These are phyloP conservation scores for Meriones unguiculatus DNA, from an alignment of 2,113 vertebrate species.

Conservation along the genomic window DNA sequence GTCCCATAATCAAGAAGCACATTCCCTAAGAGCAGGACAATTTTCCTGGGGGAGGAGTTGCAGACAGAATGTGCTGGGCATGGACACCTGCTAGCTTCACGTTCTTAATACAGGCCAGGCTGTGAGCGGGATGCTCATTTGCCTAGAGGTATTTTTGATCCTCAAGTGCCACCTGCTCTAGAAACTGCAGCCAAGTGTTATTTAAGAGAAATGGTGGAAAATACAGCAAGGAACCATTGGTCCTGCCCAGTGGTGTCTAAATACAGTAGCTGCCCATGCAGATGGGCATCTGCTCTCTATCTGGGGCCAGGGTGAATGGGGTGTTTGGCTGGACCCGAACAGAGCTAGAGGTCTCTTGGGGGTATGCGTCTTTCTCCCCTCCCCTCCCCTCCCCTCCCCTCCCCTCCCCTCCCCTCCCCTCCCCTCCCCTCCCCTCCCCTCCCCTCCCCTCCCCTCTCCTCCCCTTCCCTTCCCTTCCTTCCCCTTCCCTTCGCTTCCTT, in stretches of 20 bases:
- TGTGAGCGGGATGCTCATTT: conserved; percentile 75
- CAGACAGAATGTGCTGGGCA: conserved; percentile 46
- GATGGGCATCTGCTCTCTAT: not conserved
- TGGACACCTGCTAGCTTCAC: conserved; percentile 73
- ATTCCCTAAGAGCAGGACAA: conserved; percentile 5
- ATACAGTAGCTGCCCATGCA: not conserved
- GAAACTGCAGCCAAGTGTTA: conserved; percentile 75
- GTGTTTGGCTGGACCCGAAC: not conserved
- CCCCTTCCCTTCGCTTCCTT: rapidly evolving
- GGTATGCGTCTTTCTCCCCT: not conserved
- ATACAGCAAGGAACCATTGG: conserved; percentile 14
- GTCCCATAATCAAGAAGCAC: not conserved
- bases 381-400: rapidly evolving
- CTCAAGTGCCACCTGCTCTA: conserved; percentile 77
- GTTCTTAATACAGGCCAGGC: conserved; percentile 66
- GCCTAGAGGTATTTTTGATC: conserved; percentile 79
- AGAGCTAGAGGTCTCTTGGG: not conserved
- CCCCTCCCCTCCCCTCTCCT: too few species aligned
- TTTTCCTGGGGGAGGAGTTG: conserved; percentile 10
- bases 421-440: rapidly evolving
- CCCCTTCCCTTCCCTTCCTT: rapidly evolving
- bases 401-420: rapidly evolving
- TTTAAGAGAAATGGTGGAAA: conserved; percentile 68
- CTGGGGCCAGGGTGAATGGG: not conserved
- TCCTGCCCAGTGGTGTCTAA: not conserved